phyloP scores from a whole-genome alignment of 2,888 invertebrate genomes.

The Brachycybe producta region DNA sequence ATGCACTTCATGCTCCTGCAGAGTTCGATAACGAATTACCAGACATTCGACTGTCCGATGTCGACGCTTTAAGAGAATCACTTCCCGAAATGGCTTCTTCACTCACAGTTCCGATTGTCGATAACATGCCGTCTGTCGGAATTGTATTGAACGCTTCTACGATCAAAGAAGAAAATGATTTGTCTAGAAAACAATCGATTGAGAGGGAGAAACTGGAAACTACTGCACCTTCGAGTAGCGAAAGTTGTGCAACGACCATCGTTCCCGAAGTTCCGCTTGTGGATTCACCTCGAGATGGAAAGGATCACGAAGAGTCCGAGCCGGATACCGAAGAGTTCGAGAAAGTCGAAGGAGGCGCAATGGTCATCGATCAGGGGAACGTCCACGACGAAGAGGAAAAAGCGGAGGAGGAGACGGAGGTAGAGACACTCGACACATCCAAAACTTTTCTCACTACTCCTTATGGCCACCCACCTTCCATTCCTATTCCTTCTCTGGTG shows the following conservation, averaged over 20 bases:
- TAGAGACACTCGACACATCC: neutral
- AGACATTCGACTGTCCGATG: conserved; percentile 30
- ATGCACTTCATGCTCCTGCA: conserved; percentile 49
- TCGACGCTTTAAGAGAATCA: conserved; percentile 28
- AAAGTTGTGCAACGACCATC: neutral
- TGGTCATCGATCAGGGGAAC: conserved; percentile 1
- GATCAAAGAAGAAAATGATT: no score
- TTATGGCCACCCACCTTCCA: no score
- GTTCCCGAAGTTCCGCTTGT: neutral
- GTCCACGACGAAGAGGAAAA: conserved; percentile 2
- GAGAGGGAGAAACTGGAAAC: neutral
- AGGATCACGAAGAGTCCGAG: conserved; percentile 51
- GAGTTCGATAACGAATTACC: conserved; percentile 35
- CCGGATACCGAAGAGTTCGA: conserved; percentile 73
- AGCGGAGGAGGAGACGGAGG: conserved; percentile 1
- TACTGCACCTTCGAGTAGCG: neutral
- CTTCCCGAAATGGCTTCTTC: conserved; percentile 29
- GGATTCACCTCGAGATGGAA: conserved; percentile 15
- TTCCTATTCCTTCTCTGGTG: conserved; percentile 5
- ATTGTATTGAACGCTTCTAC: no score
- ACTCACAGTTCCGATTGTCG: conserved; percentile 12
- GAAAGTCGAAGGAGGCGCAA: conserved; percentile 45
- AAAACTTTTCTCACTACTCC: conserved; percentile 7
- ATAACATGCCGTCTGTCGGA: neutral
- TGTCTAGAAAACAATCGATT: no score